Conservation (phyloP, 2,888 invertebrate species). For the Mimas tiliae region DNA sequence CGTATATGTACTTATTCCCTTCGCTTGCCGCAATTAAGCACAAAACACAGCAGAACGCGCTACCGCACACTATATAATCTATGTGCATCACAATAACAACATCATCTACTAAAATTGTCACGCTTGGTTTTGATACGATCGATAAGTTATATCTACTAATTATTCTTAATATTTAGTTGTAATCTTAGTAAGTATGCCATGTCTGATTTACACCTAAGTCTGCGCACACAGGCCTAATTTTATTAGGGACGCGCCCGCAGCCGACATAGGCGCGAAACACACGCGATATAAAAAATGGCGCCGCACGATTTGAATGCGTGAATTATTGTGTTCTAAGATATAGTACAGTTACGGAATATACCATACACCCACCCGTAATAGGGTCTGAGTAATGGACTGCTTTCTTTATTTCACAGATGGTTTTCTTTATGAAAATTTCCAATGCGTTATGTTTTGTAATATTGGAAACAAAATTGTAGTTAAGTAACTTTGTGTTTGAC, state of each 20-base stretch:
- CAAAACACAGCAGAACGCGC: too few relatives aligned
- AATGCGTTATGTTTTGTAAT: neutral
- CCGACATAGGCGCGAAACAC: slow-evolving; percentile 85
- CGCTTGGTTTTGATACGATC: too few relatives aligned
- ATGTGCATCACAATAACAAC: too few relatives aligned
- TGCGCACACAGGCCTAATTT: slow-evolving; percentile 77
- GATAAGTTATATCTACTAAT: too few relatives aligned
- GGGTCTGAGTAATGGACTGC: slow-evolving; percentile 59
- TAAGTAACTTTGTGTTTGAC: neutral
- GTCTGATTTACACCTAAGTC: slow-evolving; percentile 58
- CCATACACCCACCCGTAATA: slow-evolving; percentile 55
- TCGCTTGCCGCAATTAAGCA: too few relatives aligned
- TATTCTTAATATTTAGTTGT: too few relatives aligned
- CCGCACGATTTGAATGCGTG: slow-evolving; percentile 82
- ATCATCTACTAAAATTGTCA: too few relatives aligned
- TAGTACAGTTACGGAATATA: slow-evolving; percentile 73
- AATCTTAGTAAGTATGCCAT: neutral
- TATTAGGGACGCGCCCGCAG: slow-evolving; percentile 83
- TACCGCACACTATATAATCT: too few relatives aligned
- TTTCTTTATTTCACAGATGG: slow-evolving; percentile 35
- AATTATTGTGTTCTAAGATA: slow-evolving; percentile 82
- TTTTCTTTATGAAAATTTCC: slow-evolving; percentile 27
- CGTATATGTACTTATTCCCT: too few relatives aligned
- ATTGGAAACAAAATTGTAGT: neutral
- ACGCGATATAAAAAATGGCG: slow-evolving; percentile 85